Evolutionary conservation across 2,113 vertebrate species (phyloP), one percentile per base, ranked within the genome.

Genomic region (Marmota flaviventris): DNA sequence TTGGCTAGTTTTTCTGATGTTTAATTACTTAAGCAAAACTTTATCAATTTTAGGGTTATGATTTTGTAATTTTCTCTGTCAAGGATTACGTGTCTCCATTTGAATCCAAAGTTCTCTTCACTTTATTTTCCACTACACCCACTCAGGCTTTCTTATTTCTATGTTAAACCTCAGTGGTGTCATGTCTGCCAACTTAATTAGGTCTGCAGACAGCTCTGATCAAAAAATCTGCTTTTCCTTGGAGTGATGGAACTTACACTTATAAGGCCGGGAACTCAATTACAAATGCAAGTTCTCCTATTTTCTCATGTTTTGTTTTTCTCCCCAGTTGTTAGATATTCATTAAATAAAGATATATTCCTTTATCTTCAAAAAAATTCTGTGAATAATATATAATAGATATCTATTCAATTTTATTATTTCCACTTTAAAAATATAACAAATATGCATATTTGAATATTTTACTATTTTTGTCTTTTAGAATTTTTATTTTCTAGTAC

Each of bases 121-220:
- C 51, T 53, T 69, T 91, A 24, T 51, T 39, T 91, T 48, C n/a
- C 2, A 22, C 29, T 45, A 2, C 22, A 37, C 42, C 27, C 34
- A 51, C 32, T 75, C 27, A 70, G 69, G 14, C 8, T n/a, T 56
- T 87, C 83, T 77, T 39, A 83, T 45, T 87, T 70, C 42, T 51
- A 56, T 72, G 51, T 77, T 83, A 91, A 94, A 70, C 42, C 25
- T 84, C 58, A 53, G 16, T 13, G 53, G 48, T 72, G 51, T 42
- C 14, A 42, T 39, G 25, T 77, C 87, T 88, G 51, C 83, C 39
- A 83, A 72, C 39, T 77, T 77, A 82, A 81, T 86, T 85, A 86
- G 48, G 32, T 87, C 51, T n/a, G 22, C n/a, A 91, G 75, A 69
- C 39, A 56, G 39, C 8, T 39, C 42, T 87, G 73, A 6, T 58